A percentile compares a stretch with the other conserved stretches of the same genome.
These are phyloP conservation scores for Malurus splendens DNA, from an alignment of 2,797 vertebrate species.

Conservation along the genomic window DNA sequence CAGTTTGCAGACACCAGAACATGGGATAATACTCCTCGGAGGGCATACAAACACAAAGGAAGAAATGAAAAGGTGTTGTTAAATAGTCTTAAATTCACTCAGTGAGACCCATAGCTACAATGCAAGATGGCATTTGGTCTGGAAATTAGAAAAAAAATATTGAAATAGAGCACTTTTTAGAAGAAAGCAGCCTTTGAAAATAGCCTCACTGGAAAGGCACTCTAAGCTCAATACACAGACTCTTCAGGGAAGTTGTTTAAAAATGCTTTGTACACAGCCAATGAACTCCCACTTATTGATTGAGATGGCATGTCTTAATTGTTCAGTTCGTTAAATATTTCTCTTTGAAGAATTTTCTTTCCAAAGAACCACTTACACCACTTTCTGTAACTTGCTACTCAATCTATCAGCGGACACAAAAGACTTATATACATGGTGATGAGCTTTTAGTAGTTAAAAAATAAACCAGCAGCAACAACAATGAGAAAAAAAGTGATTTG, in stretches of 20 bases:
- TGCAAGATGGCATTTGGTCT: not conserved
- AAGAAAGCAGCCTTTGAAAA: not conserved
- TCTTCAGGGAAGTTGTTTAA: not conserved
- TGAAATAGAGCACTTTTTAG: not conserved
- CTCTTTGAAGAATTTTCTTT: conserved; percentile 16
- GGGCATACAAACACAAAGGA: not conserved
- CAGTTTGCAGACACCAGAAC: not conserved
- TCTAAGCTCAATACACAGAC: not conserved
- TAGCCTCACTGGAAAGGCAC: not conserved
- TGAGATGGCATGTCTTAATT: not conserved
- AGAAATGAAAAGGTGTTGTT: not conserved
- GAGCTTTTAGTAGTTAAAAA: not conserved
- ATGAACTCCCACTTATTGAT: conserved; percentile 2
- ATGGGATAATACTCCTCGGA: not conserved
- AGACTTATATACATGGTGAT: not conserved
- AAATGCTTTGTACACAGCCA: conserved; percentile 15
- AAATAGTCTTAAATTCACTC: not conserved
- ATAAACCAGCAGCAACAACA: not conserved
- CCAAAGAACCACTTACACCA: not conserved
- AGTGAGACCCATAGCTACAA: not conserved
- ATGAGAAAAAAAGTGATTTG: not conserved
- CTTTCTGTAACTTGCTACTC: not conserved
- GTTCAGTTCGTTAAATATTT: conserved; percentile 29
- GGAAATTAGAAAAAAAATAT: not conserved
- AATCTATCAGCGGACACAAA: not conserved